phyloP scores from a whole-genome alignment of 2,113 vertebrate genomes.

The Heliornis fulica region DNA sequence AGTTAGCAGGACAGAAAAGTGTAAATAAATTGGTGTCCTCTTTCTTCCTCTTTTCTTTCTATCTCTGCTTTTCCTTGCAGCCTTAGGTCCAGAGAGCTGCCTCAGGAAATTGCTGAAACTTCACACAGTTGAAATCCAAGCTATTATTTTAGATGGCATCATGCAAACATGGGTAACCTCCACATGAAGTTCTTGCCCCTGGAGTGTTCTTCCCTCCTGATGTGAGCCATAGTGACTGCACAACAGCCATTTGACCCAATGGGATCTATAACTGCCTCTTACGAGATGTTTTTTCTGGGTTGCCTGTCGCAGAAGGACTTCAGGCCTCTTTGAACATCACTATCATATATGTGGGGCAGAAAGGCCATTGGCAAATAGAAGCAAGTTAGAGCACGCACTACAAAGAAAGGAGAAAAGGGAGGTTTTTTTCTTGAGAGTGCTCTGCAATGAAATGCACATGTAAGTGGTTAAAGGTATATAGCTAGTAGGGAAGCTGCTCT shows the following conservation, averaged over 20 bases:
- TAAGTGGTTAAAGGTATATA: background rate
- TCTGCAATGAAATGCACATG: background rate
- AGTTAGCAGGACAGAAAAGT: background rate
- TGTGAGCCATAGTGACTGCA: conserved; percentile 17
- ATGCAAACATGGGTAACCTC: background rate
- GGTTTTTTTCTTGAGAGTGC: background rate
- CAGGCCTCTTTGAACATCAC: background rate
- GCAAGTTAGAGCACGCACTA: background rate
- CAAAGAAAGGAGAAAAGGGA: background rate
- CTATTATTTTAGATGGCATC: background rate
- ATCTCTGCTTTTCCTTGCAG: background rate
- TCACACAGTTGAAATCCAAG: background rate
- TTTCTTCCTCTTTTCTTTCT: background rate
- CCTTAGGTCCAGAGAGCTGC: background rate
- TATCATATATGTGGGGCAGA: background rate
- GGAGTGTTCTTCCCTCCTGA: conserved; percentile 22
- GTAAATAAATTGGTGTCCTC: background rate
- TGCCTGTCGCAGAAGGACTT: conserved; percentile 8
- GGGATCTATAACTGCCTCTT: background rate
- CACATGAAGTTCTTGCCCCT: background rate
- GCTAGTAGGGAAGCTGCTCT: background rate
- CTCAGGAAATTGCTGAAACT: background rate
- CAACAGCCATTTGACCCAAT: conserved; percentile 4
- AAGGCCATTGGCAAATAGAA: background rate
- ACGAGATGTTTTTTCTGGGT: conserved; percentile 29